Conservation (phyloP, 2,797 vertebrate species). For the Rhynchotus rufescens region DNA sequence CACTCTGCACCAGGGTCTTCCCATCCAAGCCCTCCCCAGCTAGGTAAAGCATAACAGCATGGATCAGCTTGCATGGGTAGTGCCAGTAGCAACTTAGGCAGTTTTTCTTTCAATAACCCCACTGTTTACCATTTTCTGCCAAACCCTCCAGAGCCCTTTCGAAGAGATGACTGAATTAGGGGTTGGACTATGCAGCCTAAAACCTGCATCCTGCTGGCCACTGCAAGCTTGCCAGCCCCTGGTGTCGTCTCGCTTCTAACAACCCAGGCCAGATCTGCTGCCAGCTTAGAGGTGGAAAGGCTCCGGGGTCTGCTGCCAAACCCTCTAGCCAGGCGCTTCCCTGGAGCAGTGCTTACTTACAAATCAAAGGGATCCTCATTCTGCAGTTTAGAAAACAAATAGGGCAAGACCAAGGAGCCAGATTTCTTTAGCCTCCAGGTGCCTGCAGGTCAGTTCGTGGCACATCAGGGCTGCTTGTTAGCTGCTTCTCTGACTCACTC, state of each 20-base stretch:
- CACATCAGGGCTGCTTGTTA: neutral
- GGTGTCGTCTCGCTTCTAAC: neutral
- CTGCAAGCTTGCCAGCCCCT: neutral
- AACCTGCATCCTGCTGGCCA: rapidly evolving
- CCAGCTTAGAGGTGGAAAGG: neutral
- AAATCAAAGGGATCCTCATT: neutral
- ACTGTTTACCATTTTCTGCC: neutral
- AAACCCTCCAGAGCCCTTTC: neutral
- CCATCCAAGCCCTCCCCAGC: neutral
- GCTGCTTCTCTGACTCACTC: neutral
- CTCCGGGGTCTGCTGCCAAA: neutral
- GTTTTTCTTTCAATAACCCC: neutral
- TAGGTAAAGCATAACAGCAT: neutral
- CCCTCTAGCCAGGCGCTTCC: neutral
- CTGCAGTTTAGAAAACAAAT: neutral
- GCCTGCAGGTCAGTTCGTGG: neutral
- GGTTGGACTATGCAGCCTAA: neutral
- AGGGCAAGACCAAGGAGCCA: neutral
- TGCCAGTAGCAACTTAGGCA: neutral
- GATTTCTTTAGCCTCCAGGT: neutral
- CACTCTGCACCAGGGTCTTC: neutral
- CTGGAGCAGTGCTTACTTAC: neutral
- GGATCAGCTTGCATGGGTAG: neutral
- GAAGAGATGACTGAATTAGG: neutral
- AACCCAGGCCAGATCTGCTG: neutral